Base-by-base conservation (phyloP, 2,113 vertebrate genomes). In the Globicephala melas region DNA sequence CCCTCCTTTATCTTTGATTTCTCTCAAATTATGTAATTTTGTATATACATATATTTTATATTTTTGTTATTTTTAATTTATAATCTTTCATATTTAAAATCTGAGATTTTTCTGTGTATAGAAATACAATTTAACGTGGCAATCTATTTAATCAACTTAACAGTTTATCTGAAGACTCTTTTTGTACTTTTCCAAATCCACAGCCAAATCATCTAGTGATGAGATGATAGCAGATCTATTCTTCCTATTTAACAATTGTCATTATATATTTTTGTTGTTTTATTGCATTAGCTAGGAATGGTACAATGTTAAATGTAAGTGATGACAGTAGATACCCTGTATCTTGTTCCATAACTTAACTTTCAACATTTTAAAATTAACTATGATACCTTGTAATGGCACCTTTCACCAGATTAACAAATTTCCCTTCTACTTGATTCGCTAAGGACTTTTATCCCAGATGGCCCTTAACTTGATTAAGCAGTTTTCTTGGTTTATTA, bases 331-430 rank as follows among this genome's bases (percentile, higher is more conserved):
- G 23, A 87, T 79, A 79, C 15, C 5, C 4, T 44, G 1, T 50
- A 20, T 58, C 77, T 67, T 89, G 36, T 74, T 23, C 47, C 12
- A 44, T 74, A 94, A 44, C 36, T 76, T 31, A 83, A 15, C 2
- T 83, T 74, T 65, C 17, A 94, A 55, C 47, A 76, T 94, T 94
- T 89, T 67, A 28, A 89, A 94, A 65, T 80, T 62, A 50, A 60
- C 8, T 58, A 41, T 65, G 26, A 47, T 70, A 62, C 70, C 55
- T 20, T 82, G 1, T 80, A 89, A 23, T 21, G 71, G 38, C 6
- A 71, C 8, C 13, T 71, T 63, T 94, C 28, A 89, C 12, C 18
- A 73, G n/a, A 55, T 73, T 81, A 82, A 74, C 31, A 47, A 55
- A 79, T 58, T 67, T 65, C 21, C 44, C 10, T 60, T 63, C 53